phyloP scores from a whole-genome alignment of 2,797 vertebrate species.

The Eupleurogrammus muticus region DNA sequence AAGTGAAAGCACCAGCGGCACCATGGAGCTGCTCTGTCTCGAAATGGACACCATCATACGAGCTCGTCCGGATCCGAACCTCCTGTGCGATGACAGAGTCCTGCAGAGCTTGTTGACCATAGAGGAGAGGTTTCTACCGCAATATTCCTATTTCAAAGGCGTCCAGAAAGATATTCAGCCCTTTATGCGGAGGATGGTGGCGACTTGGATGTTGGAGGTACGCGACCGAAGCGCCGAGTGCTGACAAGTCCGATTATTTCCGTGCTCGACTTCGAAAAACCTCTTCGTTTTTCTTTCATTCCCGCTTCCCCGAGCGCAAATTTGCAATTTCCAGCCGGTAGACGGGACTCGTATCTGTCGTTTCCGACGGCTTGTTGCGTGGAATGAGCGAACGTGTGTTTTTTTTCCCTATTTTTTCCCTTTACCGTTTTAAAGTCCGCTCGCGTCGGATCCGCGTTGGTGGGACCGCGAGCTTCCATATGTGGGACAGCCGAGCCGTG shows the following conservation, averaged over 20 bases:
- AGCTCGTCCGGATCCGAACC: conserved; percentile 90
- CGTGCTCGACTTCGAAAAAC: conserved; percentile 73
- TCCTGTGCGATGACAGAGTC: conserved; percentile 91
- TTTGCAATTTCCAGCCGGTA: conserved; percentile 40
- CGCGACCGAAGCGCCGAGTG: conserved; percentile 61
- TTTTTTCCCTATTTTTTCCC: conserved; percentile 54
- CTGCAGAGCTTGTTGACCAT: conserved; percentile 92
- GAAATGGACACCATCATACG: conserved; percentile 91
- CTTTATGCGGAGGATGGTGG: conserved; percentile 96
- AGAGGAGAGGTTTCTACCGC: conserved; percentile 94
- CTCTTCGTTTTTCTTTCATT: conserved; percentile 47
- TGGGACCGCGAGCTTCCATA: conserved; percentile 34
- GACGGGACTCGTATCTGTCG: conserved; percentile 20
- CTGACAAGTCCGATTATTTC: conserved; percentile 68
- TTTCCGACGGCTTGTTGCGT: conserved; percentile 49
- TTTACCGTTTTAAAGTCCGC: conserved; percentile 64
- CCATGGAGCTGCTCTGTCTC: conserved; percentile 86
- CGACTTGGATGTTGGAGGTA: conserved; percentile 99
- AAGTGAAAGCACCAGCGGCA: conserved; percentile 69
- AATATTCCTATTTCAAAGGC: conserved; percentile 93
- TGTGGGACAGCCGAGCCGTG: conserved; percentile 9
- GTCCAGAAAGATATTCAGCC: conserved; percentile 96
- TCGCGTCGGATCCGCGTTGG: conserved; percentile 29
- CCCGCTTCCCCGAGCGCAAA: conserved; percentile 22
- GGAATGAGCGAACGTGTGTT: conserved; percentile 53